phyloP scores from a whole-genome alignment of 2,797 vertebrate species.

The Neoniphon sammara region DNA sequence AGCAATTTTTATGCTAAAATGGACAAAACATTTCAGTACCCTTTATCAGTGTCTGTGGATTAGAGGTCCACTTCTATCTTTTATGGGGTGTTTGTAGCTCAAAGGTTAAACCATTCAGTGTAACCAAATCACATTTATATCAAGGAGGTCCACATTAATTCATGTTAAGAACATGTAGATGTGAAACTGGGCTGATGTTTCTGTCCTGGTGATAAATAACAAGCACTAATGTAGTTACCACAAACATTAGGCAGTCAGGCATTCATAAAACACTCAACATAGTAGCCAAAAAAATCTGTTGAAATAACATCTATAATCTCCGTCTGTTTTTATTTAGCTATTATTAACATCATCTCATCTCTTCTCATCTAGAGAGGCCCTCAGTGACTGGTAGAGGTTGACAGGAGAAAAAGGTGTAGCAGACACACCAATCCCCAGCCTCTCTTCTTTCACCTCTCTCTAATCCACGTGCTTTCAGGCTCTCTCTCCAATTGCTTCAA shows the following conservation, averaged over 20 bases:
- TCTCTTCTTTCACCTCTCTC: conserved; percentile 43
- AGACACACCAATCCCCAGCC: conserved; percentile 24
- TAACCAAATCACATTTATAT: too few species aligned
- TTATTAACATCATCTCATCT: conserved; percentile 1
- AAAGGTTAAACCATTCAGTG: too few species aligned
- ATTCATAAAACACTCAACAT: neutral
- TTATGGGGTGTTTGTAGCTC: too few species aligned
- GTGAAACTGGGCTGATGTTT: conserved; percentile 1
- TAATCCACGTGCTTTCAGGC: conserved; percentile 6
- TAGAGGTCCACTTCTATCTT: too few species aligned
- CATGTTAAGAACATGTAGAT: neutral
- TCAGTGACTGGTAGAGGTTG: neutral
- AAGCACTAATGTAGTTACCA: neutral
- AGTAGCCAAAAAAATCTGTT: neutral
- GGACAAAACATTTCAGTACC: too few species aligned
- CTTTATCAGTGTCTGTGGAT: too few species aligned
- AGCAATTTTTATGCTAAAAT: too few species aligned
- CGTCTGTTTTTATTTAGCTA: neutral
- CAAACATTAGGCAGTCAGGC: neutral
- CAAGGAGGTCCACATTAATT: neutral
- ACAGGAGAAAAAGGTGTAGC: conserved; percentile 22
- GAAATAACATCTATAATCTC: neutral
- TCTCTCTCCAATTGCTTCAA: conserved; percentile 39
- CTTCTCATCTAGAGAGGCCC: conserved; percentile 3
- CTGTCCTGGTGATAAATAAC: neutral